Percentiles rank a stretch among this genome's conserved stretches.
Evolutionary conservation across 1,140 invertebrate species (phyloP).

Genomic region (Caenorhabditis briggsae): DNA sequence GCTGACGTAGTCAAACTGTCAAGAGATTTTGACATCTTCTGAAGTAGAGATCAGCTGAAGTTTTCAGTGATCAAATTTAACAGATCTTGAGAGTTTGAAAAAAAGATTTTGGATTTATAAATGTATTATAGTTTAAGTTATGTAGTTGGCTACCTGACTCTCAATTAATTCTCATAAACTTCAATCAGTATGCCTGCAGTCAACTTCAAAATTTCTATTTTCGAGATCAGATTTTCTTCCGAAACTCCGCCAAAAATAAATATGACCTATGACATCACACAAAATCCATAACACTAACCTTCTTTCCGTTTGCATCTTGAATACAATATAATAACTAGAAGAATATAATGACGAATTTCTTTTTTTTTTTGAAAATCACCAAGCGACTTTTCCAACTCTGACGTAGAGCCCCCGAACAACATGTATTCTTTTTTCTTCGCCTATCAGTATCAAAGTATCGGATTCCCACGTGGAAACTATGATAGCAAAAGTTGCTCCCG

Average conservation of each 20-base stretch:
- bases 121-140: no score
- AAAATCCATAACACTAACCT: background rate
- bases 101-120: no score
- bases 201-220: no score
- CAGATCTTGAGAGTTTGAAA: no score
- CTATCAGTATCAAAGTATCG: slow-evolving; percentile 35
- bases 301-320: background rate
- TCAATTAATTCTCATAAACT: no score
- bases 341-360: background rate
- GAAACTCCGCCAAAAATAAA: no score
- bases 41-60: background rate
- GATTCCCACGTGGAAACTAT: slow-evolving; percentile 44
- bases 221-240: no score
- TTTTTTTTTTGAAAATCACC: slow-evolving; percentile 37
- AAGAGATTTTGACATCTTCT: background rate
- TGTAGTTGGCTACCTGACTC: no score
- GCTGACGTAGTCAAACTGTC: slow-evolving; percentile 29
- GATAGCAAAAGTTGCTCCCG: background rate
- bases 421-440: background rate
- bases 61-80: no score
- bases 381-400: background rate
- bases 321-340: background rate
- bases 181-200: no score
- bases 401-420: slow-evolving; percentile 24
- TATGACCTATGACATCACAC: background rate